Evolutionary conservation across 1,140 invertebrate genomes (phyloP).

Genomic region (Megathymus violae): DNA sequence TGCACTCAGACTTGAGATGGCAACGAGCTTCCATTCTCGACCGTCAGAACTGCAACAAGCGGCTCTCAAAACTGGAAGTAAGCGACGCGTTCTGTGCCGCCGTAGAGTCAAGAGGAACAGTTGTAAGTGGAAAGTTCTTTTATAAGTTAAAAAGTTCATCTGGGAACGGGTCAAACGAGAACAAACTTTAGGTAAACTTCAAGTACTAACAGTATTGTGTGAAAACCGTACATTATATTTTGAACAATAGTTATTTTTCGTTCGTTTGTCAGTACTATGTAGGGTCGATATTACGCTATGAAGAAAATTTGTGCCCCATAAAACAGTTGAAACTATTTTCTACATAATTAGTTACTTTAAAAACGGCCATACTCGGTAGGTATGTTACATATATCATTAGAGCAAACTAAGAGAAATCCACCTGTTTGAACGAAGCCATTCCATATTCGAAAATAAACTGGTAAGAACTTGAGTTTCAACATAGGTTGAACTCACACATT

Average conservation of each 20-base stretch:
- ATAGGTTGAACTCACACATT: no score
- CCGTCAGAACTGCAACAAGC: conserved; percentile 49
- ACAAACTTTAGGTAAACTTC: conserved; percentile 19
- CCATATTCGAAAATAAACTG: no score
- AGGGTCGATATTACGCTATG: no score
- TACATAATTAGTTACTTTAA: no score
- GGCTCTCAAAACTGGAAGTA: conserved; percentile 48
- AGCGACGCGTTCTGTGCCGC: conserved; percentile 64
- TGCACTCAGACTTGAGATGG: conserved; percentile 51
- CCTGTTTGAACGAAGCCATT: no score
- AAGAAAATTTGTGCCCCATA: background rate
- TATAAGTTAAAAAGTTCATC: conserved; percentile 19
- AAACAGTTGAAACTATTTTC: background rate
- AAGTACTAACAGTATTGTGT: conserved; percentile 2
- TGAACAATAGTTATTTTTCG: no score
- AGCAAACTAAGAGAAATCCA: no score
- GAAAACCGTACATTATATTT: background rate
- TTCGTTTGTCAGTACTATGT: background rate
- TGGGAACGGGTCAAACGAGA: conserved; percentile 3
- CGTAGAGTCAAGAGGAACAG: conserved; percentile 58
- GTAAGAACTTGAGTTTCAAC: no score
- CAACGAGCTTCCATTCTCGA: conserved; percentile 58
- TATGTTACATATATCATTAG: no score
- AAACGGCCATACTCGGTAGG: no score
- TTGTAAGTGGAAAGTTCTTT: conserved; percentile 53